Evolutionary conservation across 2,113 vertebrate species (phyloP).

Genomic region (Speoplatyrhinus poulsoni): DNA sequence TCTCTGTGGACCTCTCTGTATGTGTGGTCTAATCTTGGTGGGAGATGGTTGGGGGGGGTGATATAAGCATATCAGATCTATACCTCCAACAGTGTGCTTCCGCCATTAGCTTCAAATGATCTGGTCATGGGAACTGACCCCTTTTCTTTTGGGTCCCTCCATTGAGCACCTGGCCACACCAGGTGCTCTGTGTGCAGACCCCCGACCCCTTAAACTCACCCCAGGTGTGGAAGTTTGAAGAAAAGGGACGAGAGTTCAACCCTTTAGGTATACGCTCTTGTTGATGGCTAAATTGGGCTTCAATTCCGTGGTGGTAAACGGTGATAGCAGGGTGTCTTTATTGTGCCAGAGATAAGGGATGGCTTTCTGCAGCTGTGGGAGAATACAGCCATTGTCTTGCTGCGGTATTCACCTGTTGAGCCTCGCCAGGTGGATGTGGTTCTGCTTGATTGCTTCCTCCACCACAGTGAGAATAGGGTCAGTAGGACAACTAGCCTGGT

Average conservation of each 20-base stretch:
- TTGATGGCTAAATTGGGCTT: constrained; percentile 76
- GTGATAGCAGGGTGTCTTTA: constrained; percentile 61
- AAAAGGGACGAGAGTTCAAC: constrained; percentile 24
- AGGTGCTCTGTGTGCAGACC: constrained; percentile 52
- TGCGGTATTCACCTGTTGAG: constrained; percentile 67
- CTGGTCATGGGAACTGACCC: constrained; percentile 61
- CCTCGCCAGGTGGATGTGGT: constrained; percentile 44
- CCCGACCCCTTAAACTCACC: constrained; percentile 2
- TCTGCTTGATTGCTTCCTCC: constrained; percentile 64
- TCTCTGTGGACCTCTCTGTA: constrained; percentile 37
- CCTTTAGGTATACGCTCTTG: constrained; percentile 41
- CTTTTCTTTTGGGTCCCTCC: constrained; percentile 53
- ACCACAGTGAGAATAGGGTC: constrained; percentile 39
- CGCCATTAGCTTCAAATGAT: constrained; percentile 34
- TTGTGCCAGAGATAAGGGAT: constrained; percentile 47
- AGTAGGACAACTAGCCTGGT: constrained; percentile 23
- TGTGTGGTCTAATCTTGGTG: constrained; percentile 63
- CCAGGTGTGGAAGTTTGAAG: constrained; percentile 35
- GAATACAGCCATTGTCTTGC: constrained; percentile 73
- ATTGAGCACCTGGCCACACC: constrained; percentile 48
- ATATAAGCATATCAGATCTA: constrained; percentile 54
- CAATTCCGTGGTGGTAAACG: constrained; percentile 58
- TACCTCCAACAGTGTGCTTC: constrained; percentile 23
- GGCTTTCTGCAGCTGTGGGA: constrained; percentile 41
- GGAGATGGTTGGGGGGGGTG: constrained; percentile 5